These are phyloP conservation scores for Eueides isabella DNA, from an alignment of 1,140 invertebrate species.

Conservation along the genomic window DNA sequence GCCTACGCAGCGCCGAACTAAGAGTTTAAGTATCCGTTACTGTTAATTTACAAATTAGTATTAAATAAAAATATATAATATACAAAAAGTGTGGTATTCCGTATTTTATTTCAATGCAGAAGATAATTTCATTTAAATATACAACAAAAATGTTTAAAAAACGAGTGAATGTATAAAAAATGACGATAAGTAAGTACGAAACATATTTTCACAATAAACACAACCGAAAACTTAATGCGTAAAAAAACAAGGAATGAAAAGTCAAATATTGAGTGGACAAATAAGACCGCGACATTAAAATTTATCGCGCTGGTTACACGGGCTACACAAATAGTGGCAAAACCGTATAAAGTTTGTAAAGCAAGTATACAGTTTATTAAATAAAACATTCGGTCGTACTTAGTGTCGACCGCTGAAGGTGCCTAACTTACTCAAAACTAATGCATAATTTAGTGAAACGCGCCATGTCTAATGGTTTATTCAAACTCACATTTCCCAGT, in stretches of 20 bases:
- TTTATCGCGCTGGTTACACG: constrained; percentile 37
- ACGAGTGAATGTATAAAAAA: neutral
- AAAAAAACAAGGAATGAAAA: constrained; percentile 35
- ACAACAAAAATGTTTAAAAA: no score
- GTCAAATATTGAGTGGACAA: constrained; percentile 36
- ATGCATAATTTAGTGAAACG: constrained; percentile 76
- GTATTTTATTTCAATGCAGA: no score
- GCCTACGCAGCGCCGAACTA: no score
- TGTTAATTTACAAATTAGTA: no score
- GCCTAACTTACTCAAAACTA: constrained; percentile 74
- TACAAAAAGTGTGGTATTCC: no score
- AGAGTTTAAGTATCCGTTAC: no score
- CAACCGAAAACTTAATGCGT: constrained; percentile 20
- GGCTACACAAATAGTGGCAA: constrained; percentile 57
- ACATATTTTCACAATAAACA: constrained; percentile 23
- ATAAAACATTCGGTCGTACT: constrained; percentile 67
- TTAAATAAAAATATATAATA: no score
- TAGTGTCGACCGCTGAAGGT: constrained; percentile 60
- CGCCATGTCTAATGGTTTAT: constrained; percentile 72
- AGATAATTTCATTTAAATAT: no score
- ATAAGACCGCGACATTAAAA: constrained; percentile 47
- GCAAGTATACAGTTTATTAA: constrained; percentile 57
- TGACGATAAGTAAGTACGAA: neutral
- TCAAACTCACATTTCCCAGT: constrained; percentile 68
- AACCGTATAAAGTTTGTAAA: constrained; percentile 62